Base-by-base conservation (phyloP, 1,140 invertebrate species). In the Oryctes rhinoceros region DNA sequence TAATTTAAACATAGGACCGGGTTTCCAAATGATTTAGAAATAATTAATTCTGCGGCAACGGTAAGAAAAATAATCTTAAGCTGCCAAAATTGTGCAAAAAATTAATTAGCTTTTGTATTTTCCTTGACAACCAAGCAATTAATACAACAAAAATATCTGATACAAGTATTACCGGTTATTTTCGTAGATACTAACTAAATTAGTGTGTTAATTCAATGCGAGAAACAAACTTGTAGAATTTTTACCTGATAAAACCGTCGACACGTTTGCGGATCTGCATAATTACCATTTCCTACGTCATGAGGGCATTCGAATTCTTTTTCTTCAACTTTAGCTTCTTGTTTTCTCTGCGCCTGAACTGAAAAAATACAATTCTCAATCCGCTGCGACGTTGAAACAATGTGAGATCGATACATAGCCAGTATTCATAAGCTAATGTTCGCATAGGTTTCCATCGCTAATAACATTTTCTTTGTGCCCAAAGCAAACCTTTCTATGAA, bases 241-340 rank as follows among this genome's bases (percentile, higher is more conserved):
- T 81, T 85, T 89, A 95, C 94, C 90, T 96, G 95, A 88, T 96
- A 96, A 89, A 97, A 97, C 84, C 95, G 90, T 81, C 95, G 90
- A 85, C 96, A 97, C 7, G 94, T 96, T 18, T 91, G 92, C 4
- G 96, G 96, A 89, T 97, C 96, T n/a, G 96, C 95, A 87, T 94
- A 97, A 85, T 96, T 96, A 77, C 96, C 96, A 86, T 96, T 96
- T 81, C 94, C 96, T 83, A 92, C 91, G 20, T 91, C 91, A 83
- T 92, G 91, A 3, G 94, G 94, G 85, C 94, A 96, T 78, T 87
- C 87, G 82, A 94, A 96, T 80, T 93, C 91, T 82, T 92, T 91
- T 74, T 92, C 91, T 80, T 92, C 91, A 47, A 92, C 91, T 15
- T 88, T 88, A 13, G 82, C 83, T 78, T 83, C 80, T 65, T 81